These are phyloP conservation scores for Mus spicilegus DNA, from an alignment of 2,113 vertebrate species.

Conservation along the genomic window DNA sequence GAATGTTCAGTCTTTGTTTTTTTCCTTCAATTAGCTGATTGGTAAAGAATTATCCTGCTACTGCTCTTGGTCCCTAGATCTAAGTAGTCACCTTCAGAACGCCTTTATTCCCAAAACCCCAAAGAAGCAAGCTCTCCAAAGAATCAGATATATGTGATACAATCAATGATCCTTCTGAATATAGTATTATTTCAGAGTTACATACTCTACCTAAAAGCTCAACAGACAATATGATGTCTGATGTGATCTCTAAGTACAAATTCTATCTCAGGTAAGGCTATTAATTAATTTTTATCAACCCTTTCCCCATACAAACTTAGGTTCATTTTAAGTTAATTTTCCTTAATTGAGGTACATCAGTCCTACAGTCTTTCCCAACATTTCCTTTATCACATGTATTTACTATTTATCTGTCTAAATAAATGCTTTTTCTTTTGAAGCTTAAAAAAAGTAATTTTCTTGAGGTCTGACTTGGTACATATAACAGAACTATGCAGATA, in stretches of 20 bases:
- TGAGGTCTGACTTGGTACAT: not conserved
- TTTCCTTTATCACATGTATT: slow-evolving; percentile 45
- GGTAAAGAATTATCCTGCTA: slow-evolving; percentile 55
- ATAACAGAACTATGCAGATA: slow-evolving; percentile 32
- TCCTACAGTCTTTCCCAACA: not conserved
- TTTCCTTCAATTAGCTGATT: slow-evolving; percentile 59
- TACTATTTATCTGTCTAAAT: slow-evolving; percentile 48
- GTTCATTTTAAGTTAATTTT: slow-evolving; percentile 57
- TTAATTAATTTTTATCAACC: slow-evolving; percentile 35
- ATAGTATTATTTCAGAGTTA: slow-evolving; percentile 54
- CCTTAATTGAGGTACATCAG: slow-evolving; percentile 32
- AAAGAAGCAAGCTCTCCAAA: slow-evolving; percentile 54
- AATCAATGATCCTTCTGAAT: not conserved
- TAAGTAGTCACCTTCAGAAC: slow-evolving; percentile 22
- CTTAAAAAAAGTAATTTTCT: slow-evolving; percentile 55
- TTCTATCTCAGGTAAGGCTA: not conserved
- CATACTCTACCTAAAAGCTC: slow-evolving; percentile 12
- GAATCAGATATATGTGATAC: not conserved
- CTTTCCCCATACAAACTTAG: slow-evolving; percentile 26
- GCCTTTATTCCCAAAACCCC: slow-evolving; percentile 53
- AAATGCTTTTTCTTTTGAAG: slow-evolving; percentile 44
- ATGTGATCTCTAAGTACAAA: slow-evolving; percentile 43
- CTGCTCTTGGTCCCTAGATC: slow-evolving; percentile 49
- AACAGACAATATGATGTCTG: slow-evolving; percentile 6
- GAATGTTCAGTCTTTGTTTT: slow-evolving; percentile 65